Conservation (phyloP, 1,140 invertebrate genomes). For the Apis dorsata region DNA sequence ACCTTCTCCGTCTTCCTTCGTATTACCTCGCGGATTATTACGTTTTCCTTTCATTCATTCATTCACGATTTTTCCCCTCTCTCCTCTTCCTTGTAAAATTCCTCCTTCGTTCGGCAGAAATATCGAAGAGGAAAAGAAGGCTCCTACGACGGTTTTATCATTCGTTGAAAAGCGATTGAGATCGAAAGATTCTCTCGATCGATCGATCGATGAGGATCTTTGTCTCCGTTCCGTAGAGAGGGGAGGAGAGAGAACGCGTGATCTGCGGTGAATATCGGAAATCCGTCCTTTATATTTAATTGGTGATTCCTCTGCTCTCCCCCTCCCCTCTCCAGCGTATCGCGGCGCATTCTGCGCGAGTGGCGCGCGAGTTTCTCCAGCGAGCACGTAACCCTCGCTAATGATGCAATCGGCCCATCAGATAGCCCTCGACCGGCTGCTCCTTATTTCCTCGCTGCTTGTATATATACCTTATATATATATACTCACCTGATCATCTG, state of each 20-base stretch:
- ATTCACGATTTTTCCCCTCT: too few relatives aligned
- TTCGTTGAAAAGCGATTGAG: too few relatives aligned
- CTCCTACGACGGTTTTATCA: too few relatives aligned
- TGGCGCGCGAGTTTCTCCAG: conserved; percentile 35
- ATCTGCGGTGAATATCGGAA: conserved; percentile 57
- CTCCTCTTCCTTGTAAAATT: too few relatives aligned
- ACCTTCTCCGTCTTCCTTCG: too few relatives aligned
- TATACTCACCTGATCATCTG: conserved; percentile 68
- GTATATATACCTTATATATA: conserved; percentile 59
- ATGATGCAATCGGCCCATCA: conserved; percentile 71
- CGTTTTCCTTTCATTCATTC: too few relatives aligned
- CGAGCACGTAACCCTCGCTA: conserved; percentile 67
- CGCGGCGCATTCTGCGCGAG: conserved; percentile 11
- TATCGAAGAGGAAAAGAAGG: too few relatives aligned
- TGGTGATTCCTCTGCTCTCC: conserved; percentile 39
- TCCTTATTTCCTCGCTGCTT: conserved; percentile 54
- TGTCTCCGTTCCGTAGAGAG: neutral
- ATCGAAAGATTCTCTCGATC: neutral
- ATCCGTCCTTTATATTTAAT: conserved; percentile 58
- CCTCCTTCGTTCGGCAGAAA: too few relatives aligned
- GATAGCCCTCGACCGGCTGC: conserved; percentile 60
- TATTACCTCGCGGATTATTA: too few relatives aligned
- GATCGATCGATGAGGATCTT: neutral
- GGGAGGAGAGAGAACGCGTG: neutral
- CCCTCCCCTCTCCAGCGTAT: neutral